Evolutionary conservation across 2,888 invertebrate genomes (phyloP), one percentile per base, ranked within the genome.

Genomic region (Caenorhabditis sinica): DNA sequence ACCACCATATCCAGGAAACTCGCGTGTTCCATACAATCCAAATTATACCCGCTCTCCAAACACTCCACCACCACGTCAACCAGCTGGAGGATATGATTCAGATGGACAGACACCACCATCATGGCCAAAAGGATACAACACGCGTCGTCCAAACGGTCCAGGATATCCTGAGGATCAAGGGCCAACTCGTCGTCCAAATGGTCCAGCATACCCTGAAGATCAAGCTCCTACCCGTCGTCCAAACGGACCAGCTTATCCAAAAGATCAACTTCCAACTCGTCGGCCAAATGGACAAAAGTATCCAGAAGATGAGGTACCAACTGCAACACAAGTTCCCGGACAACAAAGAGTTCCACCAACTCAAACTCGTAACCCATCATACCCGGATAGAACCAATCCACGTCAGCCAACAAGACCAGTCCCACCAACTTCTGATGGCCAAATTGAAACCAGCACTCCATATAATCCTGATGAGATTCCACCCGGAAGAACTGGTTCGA

Each of bases 31-130:
- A 43, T 74, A 53, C 43, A 71, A 72, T 45, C 68, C 80, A 33
- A 53, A 51, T 36, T 65, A 65, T 30, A 69, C 76, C 0, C 36
- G 20, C 15, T 60, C 66, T 40, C 81, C 81, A 9, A 17, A 15
- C 15, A 82, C 82, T 36, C 75, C 80, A 40, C 80, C 73, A 25
- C 80, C 80, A 60, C 66, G 80, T 60, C 75, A 69, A 23, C 82
- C 82, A 17, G 61, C 69, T 33, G 73, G 71, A 43, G 82, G 82
- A 58, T 75, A 69, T 20, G 69, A 82, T 58, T 75, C 61, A 8
- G 73, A 75, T 58, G 49, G 75, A 9, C 75, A 76, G 15, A 77
- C 63, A 9, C 69, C 75, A 49, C 73, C 73, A 1, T 60, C 71
- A 1, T 72, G 72, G 73, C 83, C 76, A n/a, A 72, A 23, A 25